A percentile compares a stretch with the other conserved stretches of the same genome.
These are phyloP conservation scores for Agrilus mali DNA, from an alignment of 2,888 invertebrate genomes.

Conservation along the genomic window DNA sequence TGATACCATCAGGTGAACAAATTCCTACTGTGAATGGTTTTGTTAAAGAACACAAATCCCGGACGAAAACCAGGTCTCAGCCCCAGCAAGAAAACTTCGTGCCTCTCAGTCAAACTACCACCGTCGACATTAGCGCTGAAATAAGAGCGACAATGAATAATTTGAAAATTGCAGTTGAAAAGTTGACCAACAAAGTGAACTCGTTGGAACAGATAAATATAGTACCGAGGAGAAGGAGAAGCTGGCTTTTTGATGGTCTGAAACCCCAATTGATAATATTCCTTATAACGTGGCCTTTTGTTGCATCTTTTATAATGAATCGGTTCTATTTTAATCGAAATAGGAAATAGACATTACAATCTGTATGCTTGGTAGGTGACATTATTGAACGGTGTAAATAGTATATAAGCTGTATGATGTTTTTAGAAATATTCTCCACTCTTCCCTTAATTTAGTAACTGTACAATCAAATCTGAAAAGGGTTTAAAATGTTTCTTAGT, in stretches of 20 bases:
- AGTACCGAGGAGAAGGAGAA: conserved; percentile 12
- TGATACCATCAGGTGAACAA: conserved; percentile 12
- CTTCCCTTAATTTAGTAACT: too few species aligned
- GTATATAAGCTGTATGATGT: too few species aligned
- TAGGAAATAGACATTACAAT: too few species aligned
- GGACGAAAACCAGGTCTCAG: conserved; percentile 19
- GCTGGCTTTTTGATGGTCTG: conserved; percentile 18
- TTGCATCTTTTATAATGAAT: conserved; percentile 36
- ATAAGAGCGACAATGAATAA: conserved; percentile 36
- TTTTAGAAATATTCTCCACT: too few species aligned
- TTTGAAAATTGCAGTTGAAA: conserved; percentile 37
- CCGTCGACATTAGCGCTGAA: conserved; percentile 36
- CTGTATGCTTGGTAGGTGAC: too few species aligned
- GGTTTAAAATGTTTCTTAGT: too few species aligned
- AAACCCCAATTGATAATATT: conserved; percentile 40
- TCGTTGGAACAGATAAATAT: conserved; percentile 26
- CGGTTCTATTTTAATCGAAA: conserved; percentile 18
- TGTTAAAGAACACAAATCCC: conserved; percentile 21
- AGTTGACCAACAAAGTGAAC: conserved; percentile 33
- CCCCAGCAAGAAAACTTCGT: conserved; percentile 4
- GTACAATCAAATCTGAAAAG: too few species aligned
- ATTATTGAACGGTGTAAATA: too few species aligned
- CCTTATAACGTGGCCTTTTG: conserved; percentile 53
- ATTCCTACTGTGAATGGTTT: conserved; percentile 16
- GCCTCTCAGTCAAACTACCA: conserved; percentile 8